Evolutionary conservation across 1,140 invertebrate genomes (phyloP), one percentile per base, ranked within the genome.

Genomic region (Bombus confusus): DNA sequence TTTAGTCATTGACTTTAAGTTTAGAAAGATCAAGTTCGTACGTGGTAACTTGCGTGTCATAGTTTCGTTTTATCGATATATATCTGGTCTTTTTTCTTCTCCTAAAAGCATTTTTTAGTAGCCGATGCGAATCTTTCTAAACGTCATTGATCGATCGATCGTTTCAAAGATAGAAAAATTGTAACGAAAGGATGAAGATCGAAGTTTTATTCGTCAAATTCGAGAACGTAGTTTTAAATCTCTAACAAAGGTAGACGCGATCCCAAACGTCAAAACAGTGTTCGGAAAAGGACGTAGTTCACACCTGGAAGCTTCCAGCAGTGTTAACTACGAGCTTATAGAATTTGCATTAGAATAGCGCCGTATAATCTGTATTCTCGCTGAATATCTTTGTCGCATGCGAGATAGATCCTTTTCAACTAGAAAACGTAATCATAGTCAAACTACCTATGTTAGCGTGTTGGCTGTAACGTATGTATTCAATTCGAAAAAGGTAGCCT

Each of bases 331-430:
- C 9, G 59, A 28, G 74, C 74, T 76, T 76, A 76, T 59, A 28
- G 59, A 76, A 76, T 76, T 76, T 76, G 52, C 74, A 76, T 76
- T 18, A 76, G 25, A 76, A 76, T 76, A 34, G 10, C 4, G 13
- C 15, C 12, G 34, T 39, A 37, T 74, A 47, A 31, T 75, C n/a
- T 74, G 25, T 75, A 34, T 25, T 41, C 73, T 34, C 18, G 22
- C 15, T 76, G 47, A 37, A 59, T 37, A 59, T 59, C 25, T 39
- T 59, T 37, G 37, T 76, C 74, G 28, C 57, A 37, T 25, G 22
- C 43, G 22, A 9, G 73, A 52, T 28, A 25, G 28, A 18, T n/a
- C 22, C 73, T 31, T 75, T 73, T 43, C 73, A 52, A 13, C 73
- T 75, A 31, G 31, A 0, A 52, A 75, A 75, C n/a, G 25, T 34